Base-by-base conservation (phyloP, 2,888 invertebrate species). In the Oligia strigilis region DNA sequence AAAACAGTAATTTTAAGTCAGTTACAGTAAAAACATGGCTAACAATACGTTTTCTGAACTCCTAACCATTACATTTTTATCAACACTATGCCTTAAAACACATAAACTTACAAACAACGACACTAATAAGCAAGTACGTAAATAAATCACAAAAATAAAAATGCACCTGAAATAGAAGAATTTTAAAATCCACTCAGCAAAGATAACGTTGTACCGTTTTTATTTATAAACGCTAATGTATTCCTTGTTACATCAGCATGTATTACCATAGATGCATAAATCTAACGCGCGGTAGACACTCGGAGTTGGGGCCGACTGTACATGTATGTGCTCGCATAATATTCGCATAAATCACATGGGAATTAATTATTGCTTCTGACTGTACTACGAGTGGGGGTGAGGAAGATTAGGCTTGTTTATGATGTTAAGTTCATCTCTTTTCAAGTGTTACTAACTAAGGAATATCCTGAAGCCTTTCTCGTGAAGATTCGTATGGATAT, bases 261-360 rank as follows among this genome's bases (percentile, higher is more conserved):
- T 83, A 91, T 92, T 92, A 92, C 86, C 93, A 93, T 93, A 92
- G 87, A 85, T 88, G 91, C 91, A 93, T 93, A 93, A 93, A 93
- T 93, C 92, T 87, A 87, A 74, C 77, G 76, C 78, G 84, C 83
- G 86, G 90, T 89, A 90, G 90, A 91, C 89, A 88, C 89, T 88
- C 81, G 75, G 70, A 78, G 87, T 70, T 81, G 84, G 89, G 88
- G 86, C 80, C 82, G 81, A 82, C 87, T 84, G 85, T 89, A 89
- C 86, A 86, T 88, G 77, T 88, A 89, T 87, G 90, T 86, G 81
- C 80, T 88, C 92, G 96, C 92, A 96, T 96, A 96, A 96, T 96
- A 95, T 94, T 94, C 95, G 89, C 95, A 94, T 96, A 95, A 95
- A 96, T 97, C 96, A 95, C 90, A 84, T 83, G 75, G 77, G 95